phyloP scores from a whole-genome alignment of 2,888 invertebrate species.

The Calameuta idolon region DNA sequence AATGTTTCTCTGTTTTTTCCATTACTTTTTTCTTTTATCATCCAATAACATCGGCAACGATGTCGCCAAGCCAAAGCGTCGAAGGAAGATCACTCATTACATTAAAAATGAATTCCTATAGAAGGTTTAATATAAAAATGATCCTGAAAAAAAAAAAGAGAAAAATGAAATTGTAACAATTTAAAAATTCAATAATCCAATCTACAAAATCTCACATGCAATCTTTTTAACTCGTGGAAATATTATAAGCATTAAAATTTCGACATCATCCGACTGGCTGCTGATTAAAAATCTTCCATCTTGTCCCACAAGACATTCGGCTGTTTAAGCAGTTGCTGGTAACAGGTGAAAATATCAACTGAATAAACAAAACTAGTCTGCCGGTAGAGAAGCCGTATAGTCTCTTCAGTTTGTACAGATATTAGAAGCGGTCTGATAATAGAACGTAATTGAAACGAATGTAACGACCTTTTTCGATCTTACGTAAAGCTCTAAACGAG shows the following conservation, averaged over 20 bases:
- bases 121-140: too few relatives aligned
- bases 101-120: too few relatives aligned
- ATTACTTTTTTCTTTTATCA: too few relatives aligned
- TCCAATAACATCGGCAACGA: too few relatives aligned
- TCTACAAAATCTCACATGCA: background rate
- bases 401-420: constrained; percentile 36
- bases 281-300: background rate
- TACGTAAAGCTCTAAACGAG: constrained; percentile 33
- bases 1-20: background rate
- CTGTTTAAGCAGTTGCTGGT: constrained; percentile 55
- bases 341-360: constrained; percentile 55
- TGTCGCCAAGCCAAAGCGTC: too few relatives aligned
- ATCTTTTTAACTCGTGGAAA: background rate
- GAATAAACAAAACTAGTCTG: constrained; percentile 42
- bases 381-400: background rate
- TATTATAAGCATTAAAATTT: background rate
- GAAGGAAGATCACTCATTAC: too few relatives aligned
- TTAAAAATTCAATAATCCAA: background rate
- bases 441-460: constrained; percentile 37
- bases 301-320: constrained; percentile 6
- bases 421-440: constrained; percentile 45
- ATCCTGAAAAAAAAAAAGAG: background rate
- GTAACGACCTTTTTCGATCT: constrained; percentile 41
- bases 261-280: background rate
- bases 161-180: background rate